Percentiles rank a stretch among this genome's conserved stretches.
These are phyloP conservation scores for Neosalanx taihuensis DNA, from an alignment of 2,797 vertebrate genomes.

Conservation along the genomic window DNA sequence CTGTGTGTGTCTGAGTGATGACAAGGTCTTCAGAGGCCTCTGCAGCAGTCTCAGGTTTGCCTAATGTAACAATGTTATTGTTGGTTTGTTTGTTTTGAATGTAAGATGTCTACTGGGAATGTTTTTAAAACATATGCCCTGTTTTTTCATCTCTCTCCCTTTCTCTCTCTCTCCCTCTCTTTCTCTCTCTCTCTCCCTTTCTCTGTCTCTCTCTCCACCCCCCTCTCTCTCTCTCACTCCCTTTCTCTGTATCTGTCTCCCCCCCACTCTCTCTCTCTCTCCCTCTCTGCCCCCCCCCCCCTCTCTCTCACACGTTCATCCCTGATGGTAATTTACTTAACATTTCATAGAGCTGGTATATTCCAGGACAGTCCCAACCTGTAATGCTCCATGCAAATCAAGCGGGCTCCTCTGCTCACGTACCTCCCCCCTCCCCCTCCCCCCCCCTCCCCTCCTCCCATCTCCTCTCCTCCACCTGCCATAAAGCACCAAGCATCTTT, in stretches of 20 bases:
- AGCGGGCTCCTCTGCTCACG: too few species aligned
- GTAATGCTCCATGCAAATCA: constrained; percentile 18
- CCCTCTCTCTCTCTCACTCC: constrained; percentile 16
- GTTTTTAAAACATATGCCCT: constrained; percentile 7
- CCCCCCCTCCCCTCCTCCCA: background rate
- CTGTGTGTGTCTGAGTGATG: too few species aligned
- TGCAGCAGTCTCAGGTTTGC: background rate
- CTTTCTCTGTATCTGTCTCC: background rate
- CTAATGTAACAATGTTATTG: background rate
- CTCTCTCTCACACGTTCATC: background rate
- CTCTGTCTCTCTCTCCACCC: constrained; percentile 31
- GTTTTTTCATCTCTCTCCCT: constrained; percentile 34
- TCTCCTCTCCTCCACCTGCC: constrained; percentile 4
- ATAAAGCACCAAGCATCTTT: background rate
- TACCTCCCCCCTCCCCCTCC: constrained; percentile 26
- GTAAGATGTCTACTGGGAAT: constrained; percentile 24
- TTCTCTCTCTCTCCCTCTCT: constrained; percentile 27
- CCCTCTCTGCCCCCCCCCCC: constrained; percentile 11
- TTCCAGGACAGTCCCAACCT: background rate
- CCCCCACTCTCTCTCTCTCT: constrained; percentile 11
- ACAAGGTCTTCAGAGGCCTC: too few species aligned
- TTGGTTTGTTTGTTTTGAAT: background rate
- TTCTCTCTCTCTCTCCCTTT: background rate
- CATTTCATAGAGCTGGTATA: too few species aligned
- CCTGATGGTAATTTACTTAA: too few species aligned